Evolutionary conservation across 1,140 invertebrate genomes (phyloP).

Genomic region (Homalodisca vitripennis): DNA sequence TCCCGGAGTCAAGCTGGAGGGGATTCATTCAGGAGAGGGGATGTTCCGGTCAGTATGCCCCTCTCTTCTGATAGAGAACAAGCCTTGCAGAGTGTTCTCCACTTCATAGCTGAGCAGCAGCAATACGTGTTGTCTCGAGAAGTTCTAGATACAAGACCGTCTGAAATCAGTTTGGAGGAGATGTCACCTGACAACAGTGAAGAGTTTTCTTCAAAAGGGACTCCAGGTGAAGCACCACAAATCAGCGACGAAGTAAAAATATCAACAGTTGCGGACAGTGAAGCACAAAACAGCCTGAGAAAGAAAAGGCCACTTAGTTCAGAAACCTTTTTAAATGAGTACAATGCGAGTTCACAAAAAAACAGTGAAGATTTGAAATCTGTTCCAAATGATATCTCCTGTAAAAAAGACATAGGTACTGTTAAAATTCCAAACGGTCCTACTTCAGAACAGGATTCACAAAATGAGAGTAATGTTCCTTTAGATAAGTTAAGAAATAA

Average conservation of each 20-base stretch:
- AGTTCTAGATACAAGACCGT: constrained; percentile 54
- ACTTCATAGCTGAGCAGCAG: constrained; percentile 74
- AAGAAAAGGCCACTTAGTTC: constrained; percentile 6
- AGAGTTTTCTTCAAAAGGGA: constrained; percentile 39
- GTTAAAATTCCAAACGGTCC: background rate
- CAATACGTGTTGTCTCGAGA: constrained; percentile 62
- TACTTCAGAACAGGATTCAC: background rate
- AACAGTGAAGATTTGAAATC: no score
- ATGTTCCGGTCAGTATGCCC: background rate
- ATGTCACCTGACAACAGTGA: constrained; percentile 36
- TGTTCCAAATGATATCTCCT: no score
- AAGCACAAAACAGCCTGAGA: constrained; percentile 38
- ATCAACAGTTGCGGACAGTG: constrained; percentile 37
- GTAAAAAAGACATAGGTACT: background rate
- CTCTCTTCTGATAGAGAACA: constrained; percentile 57
- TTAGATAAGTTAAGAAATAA: background rate
- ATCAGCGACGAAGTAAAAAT: constrained; percentile 30
- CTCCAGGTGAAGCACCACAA: constrained; percentile 37
- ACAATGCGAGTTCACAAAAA: no score
- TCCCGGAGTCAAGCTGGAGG: constrained; percentile 54
- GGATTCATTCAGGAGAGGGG: constrained; percentile 50
- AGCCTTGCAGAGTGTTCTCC: constrained; percentile 68
- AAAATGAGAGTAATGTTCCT: background rate
- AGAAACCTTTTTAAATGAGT: constrained; percentile 19
- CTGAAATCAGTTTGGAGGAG: constrained; percentile 47